Percentiles rank a stretch among this genome's conserved stretches.
Evolutionary conservation across 2,113 vertebrate species (phyloP).

Genomic region (Charadrius vociferus): DNA sequence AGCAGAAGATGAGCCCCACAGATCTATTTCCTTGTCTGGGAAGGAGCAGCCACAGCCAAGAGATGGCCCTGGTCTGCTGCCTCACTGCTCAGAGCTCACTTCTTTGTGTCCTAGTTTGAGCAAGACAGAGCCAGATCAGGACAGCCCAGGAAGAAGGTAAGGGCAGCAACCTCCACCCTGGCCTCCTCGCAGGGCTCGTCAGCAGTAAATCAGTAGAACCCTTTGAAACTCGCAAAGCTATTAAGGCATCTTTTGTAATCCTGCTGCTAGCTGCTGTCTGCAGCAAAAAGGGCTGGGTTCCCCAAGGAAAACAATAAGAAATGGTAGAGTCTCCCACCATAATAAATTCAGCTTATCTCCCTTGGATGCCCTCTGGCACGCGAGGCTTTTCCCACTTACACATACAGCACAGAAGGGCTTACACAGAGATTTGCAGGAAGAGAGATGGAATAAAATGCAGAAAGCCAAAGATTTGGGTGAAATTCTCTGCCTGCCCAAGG

Average conservation of each 20-base stretch:
- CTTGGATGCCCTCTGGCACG: neutral
- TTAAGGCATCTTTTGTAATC: neutral
- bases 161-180: neutral
- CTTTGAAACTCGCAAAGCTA: neutral
- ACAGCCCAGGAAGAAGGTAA: neutral
- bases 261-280: neutral
- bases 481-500: neutral
- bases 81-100: neutral
- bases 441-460: neutral
- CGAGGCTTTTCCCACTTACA: neutral
- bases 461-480: neutral
- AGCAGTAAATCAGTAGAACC: neutral
- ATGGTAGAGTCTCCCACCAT: neutral
- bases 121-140: neutral
- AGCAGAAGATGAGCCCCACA: neutral
- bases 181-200: neutral
- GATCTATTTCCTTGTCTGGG: neutral
- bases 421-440: neutral
- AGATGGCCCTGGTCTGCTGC: neutral
- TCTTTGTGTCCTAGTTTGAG: neutral
- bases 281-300: neutral
- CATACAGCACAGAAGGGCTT: fast-evolving
- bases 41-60: neutral
- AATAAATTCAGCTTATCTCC: neutral
- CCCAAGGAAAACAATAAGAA: neutral